Evolutionary conservation across 2,888 invertebrate genomes (phyloP), one percentile per base, ranked within the genome.

Genomic region (Drosophila picticornis): DNA sequence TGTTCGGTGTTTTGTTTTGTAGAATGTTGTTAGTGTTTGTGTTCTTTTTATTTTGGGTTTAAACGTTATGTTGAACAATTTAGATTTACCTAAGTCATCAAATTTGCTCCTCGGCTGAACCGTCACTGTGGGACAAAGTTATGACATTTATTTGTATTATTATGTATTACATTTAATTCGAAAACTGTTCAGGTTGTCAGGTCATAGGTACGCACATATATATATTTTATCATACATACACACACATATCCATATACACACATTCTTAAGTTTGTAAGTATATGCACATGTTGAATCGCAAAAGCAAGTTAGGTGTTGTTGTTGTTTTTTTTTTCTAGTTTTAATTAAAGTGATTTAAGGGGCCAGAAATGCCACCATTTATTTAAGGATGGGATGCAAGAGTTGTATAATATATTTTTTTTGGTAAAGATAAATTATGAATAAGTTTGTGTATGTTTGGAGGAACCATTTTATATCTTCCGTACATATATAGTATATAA

Each of bases 21-120:
- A 64, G 19, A 57, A 58, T 70, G 46, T 55, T 71, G 72, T 84
- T 52, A 66, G 61, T 68, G 72, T 78, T 38, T 56, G 70, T 77
- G 32, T 55, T 31, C 27, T 36, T 9, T 68, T 58, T 46, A 22
- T 46, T 36, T 27, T 58, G 22, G 56, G 43, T 40, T 57, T 40
- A 62, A 69, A 57, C 31, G 10, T 62, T 52, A 48, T 76, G 67
- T 76, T 80, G 72, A 68, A 62, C 51, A 80, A 80, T 78, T 78
- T 76, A 50, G 87, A 88, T 95, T 95, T 95, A 95, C 95, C 95
- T 95, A 95, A 94, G 94, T 95, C 95, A 94, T 95, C 95, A 94
- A 95, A 94, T 95, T 95, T 93, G 92, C 93, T 95, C 95, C 95
- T 95, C 94, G 95, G 95, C 94, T 95, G 95, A 93, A 95, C 95